phyloP scores from a whole-genome alignment of 2,888 invertebrate genomes.

The Rhamnusium bicolor region DNA sequence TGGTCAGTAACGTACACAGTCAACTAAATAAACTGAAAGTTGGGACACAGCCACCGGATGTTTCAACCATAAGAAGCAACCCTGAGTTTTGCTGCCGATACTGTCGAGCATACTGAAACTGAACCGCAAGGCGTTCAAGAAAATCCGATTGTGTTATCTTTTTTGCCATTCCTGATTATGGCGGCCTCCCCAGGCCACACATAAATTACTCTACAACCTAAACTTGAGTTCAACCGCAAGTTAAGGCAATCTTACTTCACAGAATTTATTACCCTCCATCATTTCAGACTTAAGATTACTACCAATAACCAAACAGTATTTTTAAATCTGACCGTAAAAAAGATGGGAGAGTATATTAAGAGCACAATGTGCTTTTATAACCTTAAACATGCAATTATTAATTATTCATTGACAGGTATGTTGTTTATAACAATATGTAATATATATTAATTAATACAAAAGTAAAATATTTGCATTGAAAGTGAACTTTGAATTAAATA shows the following conservation, averaged over 20 bases:
- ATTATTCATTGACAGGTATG: no score
- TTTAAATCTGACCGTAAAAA: background rate
- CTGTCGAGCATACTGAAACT: slow-evolving; percentile 66
- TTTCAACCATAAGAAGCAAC: slow-evolving; percentile 43
- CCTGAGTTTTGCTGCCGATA: slow-evolving; percentile 54
- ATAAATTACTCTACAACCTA: slow-evolving; percentile 63
- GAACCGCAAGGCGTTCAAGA: slow-evolving; percentile 62
- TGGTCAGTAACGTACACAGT: no score
- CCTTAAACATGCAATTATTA: no score
- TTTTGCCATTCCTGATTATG: slow-evolving; percentile 72
- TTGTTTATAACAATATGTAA: no score
- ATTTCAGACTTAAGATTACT: slow-evolving; percentile 13
- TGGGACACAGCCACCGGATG: slow-evolving; percentile 43
- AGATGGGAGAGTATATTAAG: background rate
- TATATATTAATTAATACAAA: no score
- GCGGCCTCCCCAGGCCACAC: slow-evolving; percentile 52
- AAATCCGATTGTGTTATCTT: slow-evolving; percentile 72
- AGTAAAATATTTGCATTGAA: no score
- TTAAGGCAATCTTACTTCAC: slow-evolving; percentile 30
- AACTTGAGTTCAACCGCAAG: slow-evolving; percentile 44
- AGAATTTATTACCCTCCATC: slow-evolving; percentile 30
- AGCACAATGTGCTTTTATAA: no score
- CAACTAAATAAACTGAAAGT: background rate
- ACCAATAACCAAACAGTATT: background rate
- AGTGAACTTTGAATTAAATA: no score